These are phyloP conservation scores for Prenolepis imparis DNA, from an alignment of 2,888 invertebrate species.

Conservation along the genomic window DNA sequence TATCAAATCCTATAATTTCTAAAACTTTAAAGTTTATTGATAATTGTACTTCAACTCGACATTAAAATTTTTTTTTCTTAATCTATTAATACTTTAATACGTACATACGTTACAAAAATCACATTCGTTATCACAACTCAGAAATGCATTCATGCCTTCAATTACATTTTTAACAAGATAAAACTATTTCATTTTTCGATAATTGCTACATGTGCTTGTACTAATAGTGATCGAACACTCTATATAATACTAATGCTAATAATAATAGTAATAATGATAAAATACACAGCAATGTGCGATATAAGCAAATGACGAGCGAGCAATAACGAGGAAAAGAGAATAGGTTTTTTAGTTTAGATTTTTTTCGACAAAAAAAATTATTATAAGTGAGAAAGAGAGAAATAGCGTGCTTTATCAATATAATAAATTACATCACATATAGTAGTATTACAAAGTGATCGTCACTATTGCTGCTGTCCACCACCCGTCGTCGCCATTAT, in stretches of 20 bases:
- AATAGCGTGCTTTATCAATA: constrained; percentile 64
- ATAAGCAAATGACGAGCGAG: constrained; percentile 23
- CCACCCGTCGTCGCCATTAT: constrained; percentile 58
- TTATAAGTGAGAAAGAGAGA: constrained; percentile 34
- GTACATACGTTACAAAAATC: neutral
- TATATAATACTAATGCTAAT: constrained; percentile 40
- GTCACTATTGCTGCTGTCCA: constrained; percentile 60
- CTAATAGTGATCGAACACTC: constrained; percentile 24
- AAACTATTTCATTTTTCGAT: neutral
- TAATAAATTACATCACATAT: constrained; percentile 21
- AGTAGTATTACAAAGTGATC: constrained; percentile 38
- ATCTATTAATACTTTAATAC: neutral
- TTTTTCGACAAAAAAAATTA: constrained; percentile 19
- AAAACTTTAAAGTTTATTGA: neutral
- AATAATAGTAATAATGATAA: constrained; percentile 43
- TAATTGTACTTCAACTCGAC: neutral
- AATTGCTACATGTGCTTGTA: neutral
- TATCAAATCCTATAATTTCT: neutral
- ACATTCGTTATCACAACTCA: neutral
- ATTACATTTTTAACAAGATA: neutral
- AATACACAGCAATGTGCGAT: constrained; percentile 1
- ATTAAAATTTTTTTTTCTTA: neutral
- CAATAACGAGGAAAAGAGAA: constrained; percentile 27
- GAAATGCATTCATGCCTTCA: neutral
- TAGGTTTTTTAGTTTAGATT: constrained; percentile 9